These are phyloP conservation scores for Sciurus niger DNA, from an alignment of 2,113 vertebrate genomes.

Conservation along the genomic window DNA sequence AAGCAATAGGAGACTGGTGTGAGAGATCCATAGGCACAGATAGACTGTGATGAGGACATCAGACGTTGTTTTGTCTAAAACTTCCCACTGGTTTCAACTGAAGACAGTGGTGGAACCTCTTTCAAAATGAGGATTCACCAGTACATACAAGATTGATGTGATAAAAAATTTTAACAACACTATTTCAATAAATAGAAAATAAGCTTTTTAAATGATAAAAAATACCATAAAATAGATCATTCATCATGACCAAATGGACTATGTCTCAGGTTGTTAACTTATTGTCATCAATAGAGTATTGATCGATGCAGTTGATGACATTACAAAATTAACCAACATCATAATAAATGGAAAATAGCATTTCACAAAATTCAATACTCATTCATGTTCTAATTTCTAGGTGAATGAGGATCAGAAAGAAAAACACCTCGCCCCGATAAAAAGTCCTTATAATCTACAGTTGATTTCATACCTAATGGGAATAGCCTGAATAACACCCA, in stretches of 20 bases:
- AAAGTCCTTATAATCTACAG: too few relatives aligned
- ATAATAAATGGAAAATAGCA: too few relatives aligned
- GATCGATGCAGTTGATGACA: too few relatives aligned
- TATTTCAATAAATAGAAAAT: conserved; percentile 36
- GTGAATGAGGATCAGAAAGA: too few relatives aligned
- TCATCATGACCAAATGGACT: too few relatives aligned
- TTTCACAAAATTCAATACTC: too few relatives aligned
- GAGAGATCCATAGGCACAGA: not conserved
- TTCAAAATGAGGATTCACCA: not conserved
- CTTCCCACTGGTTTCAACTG: not conserved
- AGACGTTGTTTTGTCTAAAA: not conserved
- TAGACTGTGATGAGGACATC: not conserved
- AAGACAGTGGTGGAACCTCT: not conserved
- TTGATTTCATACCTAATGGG: not conserved
- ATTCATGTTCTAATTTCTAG: too few relatives aligned
- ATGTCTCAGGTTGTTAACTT: too few relatives aligned
- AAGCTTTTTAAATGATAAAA: conserved; percentile 1
- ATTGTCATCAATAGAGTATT: too few relatives aligned
- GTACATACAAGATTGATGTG: not conserved
- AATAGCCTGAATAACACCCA: too few relatives aligned
- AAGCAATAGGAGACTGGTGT: conserved; percentile 11
- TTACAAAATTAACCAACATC: too few relatives aligned
- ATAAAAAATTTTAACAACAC: conserved; percentile 58
- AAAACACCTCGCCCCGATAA: too few relatives aligned
- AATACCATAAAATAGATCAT: not conserved